These are phyloP conservation scores for Amblyjoppa proteus DNA, from an alignment of 2,888 invertebrate genomes.

Conservation along the genomic window DNA sequence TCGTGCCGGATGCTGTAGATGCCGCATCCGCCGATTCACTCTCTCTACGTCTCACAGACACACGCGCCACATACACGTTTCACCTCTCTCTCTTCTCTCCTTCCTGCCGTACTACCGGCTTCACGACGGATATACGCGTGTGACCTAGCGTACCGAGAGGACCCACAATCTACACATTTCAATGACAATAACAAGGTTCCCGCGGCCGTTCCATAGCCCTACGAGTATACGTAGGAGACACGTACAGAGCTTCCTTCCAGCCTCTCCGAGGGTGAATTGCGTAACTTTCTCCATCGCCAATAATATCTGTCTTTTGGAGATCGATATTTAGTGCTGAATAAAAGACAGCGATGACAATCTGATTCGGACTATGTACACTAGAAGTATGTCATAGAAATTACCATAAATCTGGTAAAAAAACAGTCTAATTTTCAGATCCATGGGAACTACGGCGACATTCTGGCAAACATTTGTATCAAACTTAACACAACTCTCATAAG, in stretches of 20 bases:
- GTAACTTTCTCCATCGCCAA: background rate
- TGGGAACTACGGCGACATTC: too few species aligned
- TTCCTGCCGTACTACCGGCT: constrained; percentile 53
- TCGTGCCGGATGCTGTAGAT: constrained; percentile 75
- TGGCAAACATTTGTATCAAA: too few species aligned
- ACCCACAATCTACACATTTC: constrained; percentile 74
- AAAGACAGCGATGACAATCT: background rate
- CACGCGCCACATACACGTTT: constrained; percentile 22
- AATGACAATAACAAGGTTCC: constrained; percentile 77
- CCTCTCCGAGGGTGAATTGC: background rate
- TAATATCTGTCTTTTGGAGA: background rate
- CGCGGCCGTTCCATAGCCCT: constrained; percentile 41
- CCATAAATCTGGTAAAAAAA: too few species aligned
- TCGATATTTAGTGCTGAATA: background rate
- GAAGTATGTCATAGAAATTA: too few species aligned
- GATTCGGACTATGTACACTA: background rate
- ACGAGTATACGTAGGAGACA: background rate
- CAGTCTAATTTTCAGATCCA: too few species aligned
- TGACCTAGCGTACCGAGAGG: constrained; percentile 38
- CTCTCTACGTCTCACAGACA: constrained; percentile 48
- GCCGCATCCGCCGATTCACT: constrained; percentile 70
- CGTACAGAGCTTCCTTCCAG: constrained; percentile 6
- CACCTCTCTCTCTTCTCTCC: constrained; percentile 35
- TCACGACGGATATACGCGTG: constrained; percentile 64
- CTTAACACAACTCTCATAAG: too few species aligned